Conservation (phyloP, 2,797 vertebrate genomes). For the Alauda arvensis region DNA sequence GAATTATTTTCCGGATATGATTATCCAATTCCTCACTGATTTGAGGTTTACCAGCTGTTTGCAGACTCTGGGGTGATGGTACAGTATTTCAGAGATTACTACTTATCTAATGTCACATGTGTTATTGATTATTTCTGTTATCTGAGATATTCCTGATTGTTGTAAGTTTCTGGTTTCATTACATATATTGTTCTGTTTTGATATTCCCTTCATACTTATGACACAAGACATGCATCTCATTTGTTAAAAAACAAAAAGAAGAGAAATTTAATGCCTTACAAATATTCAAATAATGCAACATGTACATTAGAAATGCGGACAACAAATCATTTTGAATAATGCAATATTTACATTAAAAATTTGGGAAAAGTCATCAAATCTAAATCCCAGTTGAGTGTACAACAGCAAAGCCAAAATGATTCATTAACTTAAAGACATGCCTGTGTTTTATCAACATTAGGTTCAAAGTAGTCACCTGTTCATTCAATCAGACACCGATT, state of each 20-base stretch:
- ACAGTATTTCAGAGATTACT: no score
- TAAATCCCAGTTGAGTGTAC: neutral
- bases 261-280: neutral
- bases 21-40: no score
- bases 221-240: neutral
- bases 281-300: neutral
- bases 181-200: no score
- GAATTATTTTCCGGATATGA: no score
- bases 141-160: no score
- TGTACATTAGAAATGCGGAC: neutral
- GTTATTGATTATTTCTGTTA: no score
- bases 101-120: no score
- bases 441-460: neutral
- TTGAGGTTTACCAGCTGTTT: no score
- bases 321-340: neutral
- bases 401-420: neutral
- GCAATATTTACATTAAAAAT: neutral
- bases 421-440: neutral
- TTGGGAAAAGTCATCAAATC: neutral
- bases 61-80: no score
- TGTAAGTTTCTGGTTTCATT: no score
- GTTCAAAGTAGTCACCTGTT: neutral
- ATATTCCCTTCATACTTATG: no score
- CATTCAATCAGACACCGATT: neutral
- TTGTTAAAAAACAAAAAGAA: neutral